Evolutionary conservation across 2,113 vertebrate genomes (phyloP).

Genomic region (Corythornis cristatus): DNA sequence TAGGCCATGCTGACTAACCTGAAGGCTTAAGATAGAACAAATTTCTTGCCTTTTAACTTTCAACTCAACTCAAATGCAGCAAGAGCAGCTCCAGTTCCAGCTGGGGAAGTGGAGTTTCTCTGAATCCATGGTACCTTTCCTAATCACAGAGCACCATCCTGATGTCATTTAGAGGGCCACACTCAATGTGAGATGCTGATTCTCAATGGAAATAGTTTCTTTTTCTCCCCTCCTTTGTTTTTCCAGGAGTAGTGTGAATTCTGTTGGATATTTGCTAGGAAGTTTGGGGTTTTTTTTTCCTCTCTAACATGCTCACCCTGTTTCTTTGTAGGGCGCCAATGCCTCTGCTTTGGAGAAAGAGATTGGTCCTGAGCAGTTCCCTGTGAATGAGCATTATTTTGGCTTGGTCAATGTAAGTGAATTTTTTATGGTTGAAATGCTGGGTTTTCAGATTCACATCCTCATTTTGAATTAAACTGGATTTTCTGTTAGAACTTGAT

Average conservation of each 20-base stretch:
- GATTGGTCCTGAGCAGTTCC: constrained; percentile 95
- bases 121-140: background rate
- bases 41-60: background rate
- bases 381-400: constrained; percentile 94
- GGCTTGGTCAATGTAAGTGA: constrained; percentile 92
- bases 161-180: background rate
- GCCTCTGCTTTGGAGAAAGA: constrained; percentile 98
- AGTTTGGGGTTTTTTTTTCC: background rate
- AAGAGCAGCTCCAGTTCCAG: background rate
- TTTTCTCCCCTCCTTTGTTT: background rate
- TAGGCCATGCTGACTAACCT: background rate
- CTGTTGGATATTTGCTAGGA: background rate
- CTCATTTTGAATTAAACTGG: background rate
- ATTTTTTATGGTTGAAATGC: background rate
- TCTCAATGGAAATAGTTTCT: background rate
- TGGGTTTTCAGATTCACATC: background rate
- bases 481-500: background rate
- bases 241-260: background rate
- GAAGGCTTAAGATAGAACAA: background rate
- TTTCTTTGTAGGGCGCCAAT: constrained; percentile 88
- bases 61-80: background rate
- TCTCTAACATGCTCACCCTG: background rate
- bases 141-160: background rate
- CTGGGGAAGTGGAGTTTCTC: background rate
- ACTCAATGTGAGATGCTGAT: background rate